Evolutionary conservation across 2,797 vertebrate genomes (phyloP).

Genomic region (Microhierax caerulescens): DNA sequence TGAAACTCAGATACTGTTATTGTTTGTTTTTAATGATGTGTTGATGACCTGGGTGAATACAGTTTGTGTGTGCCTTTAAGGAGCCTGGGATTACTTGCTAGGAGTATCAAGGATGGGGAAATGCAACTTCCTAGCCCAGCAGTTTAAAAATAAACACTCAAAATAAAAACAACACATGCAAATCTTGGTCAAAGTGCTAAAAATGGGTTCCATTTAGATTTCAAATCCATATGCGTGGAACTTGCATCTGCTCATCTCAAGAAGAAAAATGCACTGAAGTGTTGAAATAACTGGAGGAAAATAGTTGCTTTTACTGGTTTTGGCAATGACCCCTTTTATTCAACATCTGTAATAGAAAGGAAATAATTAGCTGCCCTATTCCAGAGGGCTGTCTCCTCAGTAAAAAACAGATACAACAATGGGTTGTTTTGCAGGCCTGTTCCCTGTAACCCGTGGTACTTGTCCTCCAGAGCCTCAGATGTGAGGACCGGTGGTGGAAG

Average conservation of each 20-base stretch:
- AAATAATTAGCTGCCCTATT: background rate
- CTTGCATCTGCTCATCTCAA: background rate
- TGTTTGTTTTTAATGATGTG: background rate
- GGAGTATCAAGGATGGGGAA: background rate
- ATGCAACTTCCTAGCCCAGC: background rate
- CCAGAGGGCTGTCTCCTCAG: background rate
- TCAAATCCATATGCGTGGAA: background rate
- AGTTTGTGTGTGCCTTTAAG: background rate
- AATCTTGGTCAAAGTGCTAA: background rate
- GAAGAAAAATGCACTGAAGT: background rate
- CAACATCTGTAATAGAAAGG: constrained; percentile 21
- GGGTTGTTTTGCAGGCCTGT: constrained; percentile 1
- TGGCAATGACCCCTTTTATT: background rate
- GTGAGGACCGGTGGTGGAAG: background rate
- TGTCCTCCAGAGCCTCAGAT: background rate
- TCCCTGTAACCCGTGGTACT: background rate
- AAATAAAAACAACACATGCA: background rate
- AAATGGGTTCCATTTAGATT: background rate
- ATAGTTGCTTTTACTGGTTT: background rate
- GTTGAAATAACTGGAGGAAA: background rate
- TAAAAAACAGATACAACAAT: background rate
- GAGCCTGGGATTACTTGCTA: background rate
- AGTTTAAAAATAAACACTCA: background rate
- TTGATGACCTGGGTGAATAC: background rate
- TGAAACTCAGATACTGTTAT: background rate